These are phyloP conservation scores for Gavia stellata DNA, from an alignment of 2,113 vertebrate species.

Conservation along the genomic window DNA sequence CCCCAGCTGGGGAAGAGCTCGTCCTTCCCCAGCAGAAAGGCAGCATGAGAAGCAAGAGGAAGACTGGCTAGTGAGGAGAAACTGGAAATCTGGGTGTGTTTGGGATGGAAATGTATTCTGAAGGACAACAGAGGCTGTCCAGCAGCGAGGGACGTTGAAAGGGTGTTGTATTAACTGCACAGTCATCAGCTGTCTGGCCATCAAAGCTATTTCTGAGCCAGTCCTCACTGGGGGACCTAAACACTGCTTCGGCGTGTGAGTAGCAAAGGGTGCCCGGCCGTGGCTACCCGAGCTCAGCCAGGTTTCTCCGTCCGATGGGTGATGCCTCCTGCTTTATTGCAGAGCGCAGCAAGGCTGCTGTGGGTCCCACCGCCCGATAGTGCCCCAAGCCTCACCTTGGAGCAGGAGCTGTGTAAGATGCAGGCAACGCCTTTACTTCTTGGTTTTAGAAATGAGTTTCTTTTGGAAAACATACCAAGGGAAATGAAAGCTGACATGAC, in stretches of 20 bases:
- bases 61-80: not conserved
- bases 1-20: not conserved
- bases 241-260: accelerated
- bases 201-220: not conserved
- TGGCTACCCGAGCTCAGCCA: not conserved
- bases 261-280: not conserved
- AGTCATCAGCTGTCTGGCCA: not conserved
- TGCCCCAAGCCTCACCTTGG: not conserved
- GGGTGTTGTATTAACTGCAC: not conserved
- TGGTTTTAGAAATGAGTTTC: not conserved
- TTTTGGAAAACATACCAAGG: not conserved
- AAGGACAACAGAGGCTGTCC: not conserved
- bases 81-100: not conserved
- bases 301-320: not conserved
- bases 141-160: not conserved
- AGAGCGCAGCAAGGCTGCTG: not conserved
- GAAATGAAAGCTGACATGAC: not conserved
- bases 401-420: accelerated
- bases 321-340: not conserved
- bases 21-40: not conserved
- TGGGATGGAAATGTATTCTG: not conserved
- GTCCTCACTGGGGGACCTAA: not conserved
- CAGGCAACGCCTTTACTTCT: not conserved
- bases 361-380: accelerated
- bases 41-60: not conserved